Evolutionary conservation across 2,797 vertebrate genomes (phyloP).

Genomic region (Diglossa cyanea): DNA sequence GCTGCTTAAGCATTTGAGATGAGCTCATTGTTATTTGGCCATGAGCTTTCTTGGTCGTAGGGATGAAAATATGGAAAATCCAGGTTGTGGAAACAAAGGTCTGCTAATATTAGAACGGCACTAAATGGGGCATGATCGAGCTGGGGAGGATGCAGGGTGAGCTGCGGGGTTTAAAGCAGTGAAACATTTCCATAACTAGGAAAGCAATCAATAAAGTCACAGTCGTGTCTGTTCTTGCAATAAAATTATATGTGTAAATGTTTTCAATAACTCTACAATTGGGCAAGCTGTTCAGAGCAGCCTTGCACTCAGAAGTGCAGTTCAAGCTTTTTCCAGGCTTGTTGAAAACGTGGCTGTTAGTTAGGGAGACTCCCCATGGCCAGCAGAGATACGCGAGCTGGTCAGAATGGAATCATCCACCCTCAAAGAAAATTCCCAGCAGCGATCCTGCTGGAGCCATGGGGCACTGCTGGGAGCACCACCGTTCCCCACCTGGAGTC

Average conservation of each 20-base stretch:
- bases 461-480: neutral
- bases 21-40: conserved; percentile 69
- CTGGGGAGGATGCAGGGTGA: neutral
- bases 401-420: neutral
- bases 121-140: conserved; percentile 25
- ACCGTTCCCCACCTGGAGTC: fast-evolving
- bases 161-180: neutral
- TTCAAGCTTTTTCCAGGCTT: neutral
- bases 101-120: conserved; percentile 65
- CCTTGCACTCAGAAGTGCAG: neutral
- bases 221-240: neutral
- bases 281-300: conserved; percentile 34
- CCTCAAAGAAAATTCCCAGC: neutral
- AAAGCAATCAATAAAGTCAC: conserved; percentile 18
- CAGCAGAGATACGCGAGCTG: neutral
- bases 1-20: conserved; percentile 52
- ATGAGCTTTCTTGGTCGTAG: conserved; percentile 17
- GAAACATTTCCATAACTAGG: neutral
- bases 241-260: conserved; percentile 20
- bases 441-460: fast-evolving
- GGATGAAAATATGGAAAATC: conserved; percentile 55
- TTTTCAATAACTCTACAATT: conserved; percentile 13
- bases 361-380: neutral
- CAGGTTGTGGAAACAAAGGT: conserved; percentile 65
- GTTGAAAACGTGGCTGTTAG: neutral